Percentiles rank a stretch among this genome's conserved stretches.
Evolutionary conservation across 1,140 invertebrate species (phyloP).

Genomic region (Drosophila yakuba): DNA sequence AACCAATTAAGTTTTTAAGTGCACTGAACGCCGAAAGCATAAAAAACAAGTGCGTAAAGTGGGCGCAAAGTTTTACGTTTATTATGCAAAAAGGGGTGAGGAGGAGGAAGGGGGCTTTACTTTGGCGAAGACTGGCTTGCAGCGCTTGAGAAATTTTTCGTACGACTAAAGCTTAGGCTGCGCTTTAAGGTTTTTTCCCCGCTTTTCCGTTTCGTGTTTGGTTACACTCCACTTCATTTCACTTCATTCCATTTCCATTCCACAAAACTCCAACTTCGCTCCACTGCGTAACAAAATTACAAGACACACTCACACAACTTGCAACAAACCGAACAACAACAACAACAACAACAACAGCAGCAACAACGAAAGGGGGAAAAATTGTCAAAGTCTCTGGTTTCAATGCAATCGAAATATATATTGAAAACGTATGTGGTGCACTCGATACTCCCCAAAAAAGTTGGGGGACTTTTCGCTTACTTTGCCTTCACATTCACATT

Average conservation of each 20-base stretch:
- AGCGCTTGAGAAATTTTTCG: constrained; percentile 60
- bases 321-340: constrained; percentile 11
- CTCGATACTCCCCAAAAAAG: constrained; percentile 19
- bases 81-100: constrained; percentile 50
- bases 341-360: constrained; percentile 12
- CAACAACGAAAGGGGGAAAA: not conserved
- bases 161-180: constrained; percentile 54
- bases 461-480: constrained; percentile 66
- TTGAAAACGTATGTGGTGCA: constrained; percentile 15
- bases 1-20: not conserved
- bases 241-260: constrained; percentile 35
- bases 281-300: constrained; percentile 78
- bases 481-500: constrained; percentile 74
- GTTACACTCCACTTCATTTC: constrained; percentile 69
- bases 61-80: constrained; percentile 20
- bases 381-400: constrained; percentile 57
- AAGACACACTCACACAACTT: constrained; percentile 47
- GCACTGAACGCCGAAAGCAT: constrained; percentile 22
- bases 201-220: constrained; percentile 44
- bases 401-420: constrained; percentile 34
- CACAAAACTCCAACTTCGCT: constrained; percentile 67
- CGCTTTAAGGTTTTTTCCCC: constrained; percentile 53
- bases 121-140: constrained; percentile 45
- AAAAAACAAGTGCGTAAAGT: constrained; percentile 48
- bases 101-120: not conserved